Evolutionary conservation across 2,797 vertebrate genomes (phyloP), one percentile per base, ranked within the genome.

Genomic region (Poeciliopsis paucimaculata): DNA sequence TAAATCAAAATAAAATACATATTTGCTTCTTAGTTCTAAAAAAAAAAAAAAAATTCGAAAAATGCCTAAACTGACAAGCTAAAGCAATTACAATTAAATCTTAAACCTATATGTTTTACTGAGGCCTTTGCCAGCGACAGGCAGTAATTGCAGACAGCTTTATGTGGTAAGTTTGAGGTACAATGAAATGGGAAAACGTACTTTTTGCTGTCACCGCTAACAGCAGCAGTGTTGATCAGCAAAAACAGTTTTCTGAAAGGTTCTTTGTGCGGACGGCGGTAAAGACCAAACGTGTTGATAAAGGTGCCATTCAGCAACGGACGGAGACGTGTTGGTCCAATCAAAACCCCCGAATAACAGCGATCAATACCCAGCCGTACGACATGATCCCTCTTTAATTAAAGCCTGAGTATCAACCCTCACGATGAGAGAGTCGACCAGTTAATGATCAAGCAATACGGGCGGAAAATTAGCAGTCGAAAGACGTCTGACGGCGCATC

Each of bases 381-480:
- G 10, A 87, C 83, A 31, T 86, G 83, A 88, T 12, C 80, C 34
- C 70, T 46, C 46, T 74, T 83, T 79, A 78, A 89, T 87, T 77
- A 80, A 82, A 85, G 76, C 81, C 81, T 2, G 53, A 68, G 64
- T 45, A 16, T 77, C 20, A 46, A 49, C 72, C n/a, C 45, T 34
- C 6, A 28, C 20, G 45, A 62, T 81, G 53, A 41, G 2, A 39
- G 28, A 77, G 77, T 75, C 36, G 60, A 82, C 77, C 51, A 7
- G 77, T 76, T 90, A 88, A 88, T 84, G 80, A 87, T 77, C 34
- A 76, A 79, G 83, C 74, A 26, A 57, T 10, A 31, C 36, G 55
- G 73, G 20, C 2, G 75, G 62, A 46, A 84, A 84, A 78, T 73
- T 78, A 72, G 66, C 41, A 43, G 39, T 70, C 41, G 11, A 11